These are phyloP conservation scores for Formica aserva DNA, from an alignment of 2,888 invertebrate genomes.

Conservation along the genomic window DNA sequence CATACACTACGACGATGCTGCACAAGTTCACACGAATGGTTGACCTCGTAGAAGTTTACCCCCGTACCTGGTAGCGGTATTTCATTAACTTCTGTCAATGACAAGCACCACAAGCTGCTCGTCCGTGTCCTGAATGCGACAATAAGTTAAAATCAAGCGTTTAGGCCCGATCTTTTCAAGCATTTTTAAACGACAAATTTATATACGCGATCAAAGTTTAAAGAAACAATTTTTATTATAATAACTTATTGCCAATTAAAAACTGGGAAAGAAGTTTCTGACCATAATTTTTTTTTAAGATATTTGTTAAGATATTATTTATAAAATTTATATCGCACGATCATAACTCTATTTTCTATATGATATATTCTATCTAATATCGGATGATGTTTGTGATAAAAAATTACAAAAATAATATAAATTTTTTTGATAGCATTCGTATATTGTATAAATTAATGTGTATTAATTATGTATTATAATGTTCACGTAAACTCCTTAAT, in stretches of 20 bases:
- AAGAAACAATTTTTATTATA: background rate
- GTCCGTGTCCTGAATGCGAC: constrained; percentile 43
- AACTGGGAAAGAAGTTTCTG: background rate
- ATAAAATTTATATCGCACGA: background rate
- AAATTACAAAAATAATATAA: background rate
- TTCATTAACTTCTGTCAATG: constrained; percentile 56
- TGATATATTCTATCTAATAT: background rate
- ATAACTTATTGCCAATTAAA: background rate
- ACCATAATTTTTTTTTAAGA: background rate
- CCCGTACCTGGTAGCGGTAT: constrained; percentile 48
- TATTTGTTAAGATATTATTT: background rate
- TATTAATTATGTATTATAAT: background rate
- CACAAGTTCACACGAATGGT: constrained; percentile 51
- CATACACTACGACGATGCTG: constrained; percentile 45
- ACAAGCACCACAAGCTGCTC: constrained; percentile 40
- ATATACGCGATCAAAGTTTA: background rate
- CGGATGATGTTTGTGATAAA: background rate
- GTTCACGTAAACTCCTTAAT: background rate
- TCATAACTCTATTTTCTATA: background rate
- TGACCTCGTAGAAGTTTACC: constrained; percentile 52
- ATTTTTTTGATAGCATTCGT: background rate
- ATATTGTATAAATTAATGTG: background rate
- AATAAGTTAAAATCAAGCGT: constrained; percentile 47
- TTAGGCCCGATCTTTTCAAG: constrained; percentile 14
- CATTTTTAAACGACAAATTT: constrained; percentile 12